Base-by-base conservation (phyloP, 2,888 invertebrate species). In the Elgonia sp. region DNA sequence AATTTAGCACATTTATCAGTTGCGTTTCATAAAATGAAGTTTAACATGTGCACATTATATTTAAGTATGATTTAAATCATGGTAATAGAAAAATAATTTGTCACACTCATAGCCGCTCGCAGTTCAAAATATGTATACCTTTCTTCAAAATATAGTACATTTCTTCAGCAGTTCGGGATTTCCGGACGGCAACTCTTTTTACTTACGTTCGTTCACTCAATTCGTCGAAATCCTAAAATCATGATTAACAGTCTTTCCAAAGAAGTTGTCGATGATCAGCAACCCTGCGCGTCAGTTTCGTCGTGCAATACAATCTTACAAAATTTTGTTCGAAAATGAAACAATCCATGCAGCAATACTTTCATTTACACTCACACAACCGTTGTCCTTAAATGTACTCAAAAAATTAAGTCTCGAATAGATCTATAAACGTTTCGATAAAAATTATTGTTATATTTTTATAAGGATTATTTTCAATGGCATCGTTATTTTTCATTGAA, bases 121-220 rank as follows among this genome's bases (percentile, higher is more conserved):
- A 79, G 60, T 84, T 65, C n/a, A 84, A 84, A 73, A 84, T 79
- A 29, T 29, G 29, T 29, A 84, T 55, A 84, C 72, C 55, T 72
- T 77, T 84, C 37, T 72, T 73, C 6, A 72, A 69, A 84, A 84
- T 79, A 84, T 79, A 84, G 72, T 65, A 79, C 79, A 42, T 72
- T 79, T 79, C 37, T 39, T 37, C 55, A 84, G 84, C 84, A 79
- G 84, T 84, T 84, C 84, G 84, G 84, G 77, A 72, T 77, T 50
- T 85, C 85, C 85, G 85, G 85, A 85, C 85, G 85, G 85, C 80
- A 79, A 77, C 79, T 85, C 85, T 79, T 73, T 80, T 60, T 80
- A 73, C 73, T 83, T 60, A 14, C 50, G 21, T 60, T 83, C 40
- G 40, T 40, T 73, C 62, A 16, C 16, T 76, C 39, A 62, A 21